Evolutionary conservation across 2,888 invertebrate species (phyloP).

Genomic region (Ypsolopha sequella): DNA sequence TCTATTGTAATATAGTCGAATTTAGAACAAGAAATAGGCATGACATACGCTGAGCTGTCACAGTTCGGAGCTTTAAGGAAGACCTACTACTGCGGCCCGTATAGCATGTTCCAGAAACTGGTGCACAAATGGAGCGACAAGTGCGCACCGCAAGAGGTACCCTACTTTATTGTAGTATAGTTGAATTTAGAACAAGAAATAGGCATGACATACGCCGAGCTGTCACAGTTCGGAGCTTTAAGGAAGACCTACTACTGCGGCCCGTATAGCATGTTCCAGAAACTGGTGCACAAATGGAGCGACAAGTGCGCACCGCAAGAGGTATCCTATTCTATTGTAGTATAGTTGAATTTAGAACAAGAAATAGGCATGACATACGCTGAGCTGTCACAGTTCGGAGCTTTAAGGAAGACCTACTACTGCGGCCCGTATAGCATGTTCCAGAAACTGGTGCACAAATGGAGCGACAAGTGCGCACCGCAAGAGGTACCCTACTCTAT

Average conservation of each 20-base stretch:
- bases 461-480: slow-evolving; percentile 83
- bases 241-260: slow-evolving; percentile 89
- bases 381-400: slow-evolving; percentile 90
- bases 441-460: slow-evolving; percentile 87
- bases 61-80: too few species aligned
- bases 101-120: too few species aligned
- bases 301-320: slow-evolving; percentile 79
- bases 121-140: too few species aligned
- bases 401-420: slow-evolving; percentile 82
- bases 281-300: slow-evolving; percentile 87
- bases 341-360: too few species aligned
- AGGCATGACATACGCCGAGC: slow-evolving; percentile 97
- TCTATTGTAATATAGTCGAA: too few species aligned
- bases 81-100: too few species aligned
- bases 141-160: too few species aligned
- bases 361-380: slow-evolving; percentile 98
- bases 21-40: too few species aligned
- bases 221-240: slow-evolving; percentile 88
- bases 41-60: too few species aligned
- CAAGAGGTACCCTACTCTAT: too few species aligned
- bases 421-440: slow-evolving; percentile 98
- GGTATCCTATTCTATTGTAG: too few species aligned
- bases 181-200: slow-evolving; percentile 96
- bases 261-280: slow-evolving; percentile 97
- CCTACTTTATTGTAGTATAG: too few species aligned